Conservation (phyloP, 2,113 vertebrate genomes). For the Natator depressus region DNA sequence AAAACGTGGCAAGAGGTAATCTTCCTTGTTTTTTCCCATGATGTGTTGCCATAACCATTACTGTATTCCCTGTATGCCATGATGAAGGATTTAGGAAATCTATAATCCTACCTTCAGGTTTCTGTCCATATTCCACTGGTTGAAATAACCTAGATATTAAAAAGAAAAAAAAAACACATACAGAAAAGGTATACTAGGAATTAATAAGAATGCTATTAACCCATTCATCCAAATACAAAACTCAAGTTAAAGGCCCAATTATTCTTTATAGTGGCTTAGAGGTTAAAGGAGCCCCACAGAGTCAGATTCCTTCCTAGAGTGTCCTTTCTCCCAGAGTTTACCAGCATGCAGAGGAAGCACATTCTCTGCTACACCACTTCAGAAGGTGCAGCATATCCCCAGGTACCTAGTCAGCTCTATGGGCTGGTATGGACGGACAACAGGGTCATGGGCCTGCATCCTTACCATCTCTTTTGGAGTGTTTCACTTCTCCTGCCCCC, state of each 20-base stretch:
- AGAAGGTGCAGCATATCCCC: neutral
- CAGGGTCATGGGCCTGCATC: neutral
- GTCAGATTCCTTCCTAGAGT: too few relatives aligned
- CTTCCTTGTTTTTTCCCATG: constrained; percentile 79
- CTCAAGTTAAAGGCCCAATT: neutral
- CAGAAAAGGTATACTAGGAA: neutral
- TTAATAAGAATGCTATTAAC: neutral
- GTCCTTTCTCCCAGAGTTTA: neutral
- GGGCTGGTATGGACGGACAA: neutral
- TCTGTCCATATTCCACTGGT: constrained; percentile 89
- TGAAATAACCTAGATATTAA: constrained; percentile 84
- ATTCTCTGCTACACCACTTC: neutral
- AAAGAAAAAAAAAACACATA: neutral
- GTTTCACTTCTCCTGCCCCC: too few relatives aligned
- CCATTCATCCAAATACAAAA: neutral
- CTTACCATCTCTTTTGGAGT: neutral
- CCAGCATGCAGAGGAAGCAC: neutral
- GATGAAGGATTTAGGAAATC: constrained; percentile 76
- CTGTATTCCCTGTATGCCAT: constrained; percentile 64
- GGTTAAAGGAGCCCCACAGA: neutral
- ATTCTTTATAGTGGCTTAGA: neutral
- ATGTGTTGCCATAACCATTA: constrained; percentile 47
- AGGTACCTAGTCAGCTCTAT: neutral
- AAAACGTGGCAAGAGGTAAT: constrained; percentile 76
- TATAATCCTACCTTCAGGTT: constrained; percentile 87